A percentile compares a stretch with the other conserved stretches of the same genome.
Conservation (phyloP, 2,888 invertebrate species). For the Caenorhabditis sp. region DNA sequence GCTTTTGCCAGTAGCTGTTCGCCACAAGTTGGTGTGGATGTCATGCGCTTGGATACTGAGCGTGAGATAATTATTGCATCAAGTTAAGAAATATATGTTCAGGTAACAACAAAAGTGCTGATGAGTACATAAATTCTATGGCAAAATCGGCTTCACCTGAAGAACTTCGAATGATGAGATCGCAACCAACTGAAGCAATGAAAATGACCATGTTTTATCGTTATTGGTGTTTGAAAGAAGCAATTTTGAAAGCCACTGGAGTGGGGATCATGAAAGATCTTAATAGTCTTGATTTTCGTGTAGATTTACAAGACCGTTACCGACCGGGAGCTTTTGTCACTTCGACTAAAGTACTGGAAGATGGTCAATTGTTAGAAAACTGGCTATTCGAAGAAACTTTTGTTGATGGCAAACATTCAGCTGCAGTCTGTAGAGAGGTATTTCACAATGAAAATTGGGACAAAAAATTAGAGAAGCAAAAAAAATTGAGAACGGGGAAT, state of each 20-base stretch:
- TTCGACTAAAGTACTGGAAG: conserved; percentile 77
- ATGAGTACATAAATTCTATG: conserved; percentile 83
- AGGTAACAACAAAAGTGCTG: conserved; percentile 82
- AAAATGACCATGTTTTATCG: conserved; percentile 83
- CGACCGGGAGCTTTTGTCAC: conserved; percentile 79
- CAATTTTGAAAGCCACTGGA: conserved; percentile 82
- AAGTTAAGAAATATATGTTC: neutral
- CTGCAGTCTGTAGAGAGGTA: conserved; percentile 81
- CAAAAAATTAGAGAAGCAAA: no score
- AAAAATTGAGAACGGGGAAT: no score
- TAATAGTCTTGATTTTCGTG: conserved; percentile 80
- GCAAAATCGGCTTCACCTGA: conserved; percentile 79
- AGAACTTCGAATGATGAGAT: conserved; percentile 80
- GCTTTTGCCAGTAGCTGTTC: conserved; percentile 81
- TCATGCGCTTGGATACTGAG: conserved; percentile 81
- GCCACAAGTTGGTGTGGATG: conserved; percentile 80
- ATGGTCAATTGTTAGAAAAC: conserved; percentile 76
- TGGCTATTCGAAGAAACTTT: conserved; percentile 82
- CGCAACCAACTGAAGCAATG: conserved; percentile 81
- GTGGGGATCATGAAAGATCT: conserved; percentile 82
- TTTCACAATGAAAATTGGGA: neutral
- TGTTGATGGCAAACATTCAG: conserved; percentile 78
- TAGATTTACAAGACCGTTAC: conserved; percentile 77
- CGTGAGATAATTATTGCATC: conserved; percentile 62
- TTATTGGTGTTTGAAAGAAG: conserved; percentile 83